Conservation (phyloP, 1,140 invertebrate genomes). For the Pogonomyrmex californicus region DNA sequence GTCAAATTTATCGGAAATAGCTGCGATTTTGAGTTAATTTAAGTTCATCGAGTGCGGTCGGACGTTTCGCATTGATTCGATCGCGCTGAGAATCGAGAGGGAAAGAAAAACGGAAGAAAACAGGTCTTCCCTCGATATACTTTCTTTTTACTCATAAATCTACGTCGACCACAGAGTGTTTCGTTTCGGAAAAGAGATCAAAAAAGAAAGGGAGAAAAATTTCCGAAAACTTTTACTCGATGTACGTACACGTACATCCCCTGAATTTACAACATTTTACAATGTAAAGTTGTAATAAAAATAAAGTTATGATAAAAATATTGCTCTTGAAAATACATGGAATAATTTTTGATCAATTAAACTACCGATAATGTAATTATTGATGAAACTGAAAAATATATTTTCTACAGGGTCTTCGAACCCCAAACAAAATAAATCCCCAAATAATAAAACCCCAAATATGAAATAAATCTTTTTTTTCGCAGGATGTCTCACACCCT, state of each 20-base stretch:
- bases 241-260: not conserved
- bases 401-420: not conserved
- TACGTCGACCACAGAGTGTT: not conserved
- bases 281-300: not conserved
- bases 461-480: not conserved
- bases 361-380: not conserved
- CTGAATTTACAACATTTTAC: not conserved
- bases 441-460: too few relatives aligned
- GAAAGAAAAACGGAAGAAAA: constrained; percentile 7
- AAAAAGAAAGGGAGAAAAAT: not conserved
- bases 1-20: not conserved
- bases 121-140: not conserved
- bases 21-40: not conserved
- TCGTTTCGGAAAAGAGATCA: not conserved
- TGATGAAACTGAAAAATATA: not conserved
- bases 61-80: not conserved
- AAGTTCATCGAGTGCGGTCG: not conserved
- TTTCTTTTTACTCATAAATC: constrained; percentile 41
- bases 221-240: not conserved
- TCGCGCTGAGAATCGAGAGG: constrained; percentile 12
- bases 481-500: constrained; percentile 41
- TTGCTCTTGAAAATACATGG: not conserved
- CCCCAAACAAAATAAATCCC: too few relatives aligned
- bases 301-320: not conserved
- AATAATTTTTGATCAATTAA: not conserved